Conservation (phyloP, 2,113 vertebrate genomes). For the Salvator merianae region DNA sequence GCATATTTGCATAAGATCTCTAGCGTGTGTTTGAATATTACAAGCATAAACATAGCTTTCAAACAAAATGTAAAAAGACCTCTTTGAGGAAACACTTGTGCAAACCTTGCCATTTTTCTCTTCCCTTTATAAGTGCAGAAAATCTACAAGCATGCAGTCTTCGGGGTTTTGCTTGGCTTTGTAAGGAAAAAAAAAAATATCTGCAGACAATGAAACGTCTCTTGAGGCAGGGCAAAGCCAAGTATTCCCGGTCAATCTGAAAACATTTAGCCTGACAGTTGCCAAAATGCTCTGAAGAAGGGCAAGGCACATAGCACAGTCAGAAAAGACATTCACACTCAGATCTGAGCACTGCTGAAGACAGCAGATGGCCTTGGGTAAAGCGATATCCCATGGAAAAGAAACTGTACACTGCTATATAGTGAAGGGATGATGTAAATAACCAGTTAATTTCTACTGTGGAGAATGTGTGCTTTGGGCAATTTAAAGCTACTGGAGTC, state of each 20-base stretch:
- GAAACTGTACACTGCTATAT: constrained; percentile 40
- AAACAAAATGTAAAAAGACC: not conserved
- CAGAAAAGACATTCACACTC: not conserved
- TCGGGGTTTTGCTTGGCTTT: constrained; percentile 27
- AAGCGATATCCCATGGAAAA: constrained; percentile 2
- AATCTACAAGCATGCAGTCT: constrained; percentile 19
- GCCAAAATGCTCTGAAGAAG: not conserved
- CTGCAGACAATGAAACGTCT: not conserved
- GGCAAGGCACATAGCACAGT: not conserved
- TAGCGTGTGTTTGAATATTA: not conserved
- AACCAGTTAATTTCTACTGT: constrained; percentile 51
- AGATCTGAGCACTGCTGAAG: not conserved
- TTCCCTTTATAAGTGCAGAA: not conserved
- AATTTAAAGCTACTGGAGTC: constrained; percentile 52
- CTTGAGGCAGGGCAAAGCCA: not conserved
- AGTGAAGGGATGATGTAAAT: constrained; percentile 47
- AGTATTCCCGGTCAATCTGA: not conserved
- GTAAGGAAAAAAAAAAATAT: constrained; percentile 8
- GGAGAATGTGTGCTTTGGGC: constrained; percentile 39
- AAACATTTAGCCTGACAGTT: not conserved
- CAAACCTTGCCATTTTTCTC: constrained; percentile 20
- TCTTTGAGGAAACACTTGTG: not conserved
- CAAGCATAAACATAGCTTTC: not conserved
- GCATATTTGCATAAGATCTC: not conserved
- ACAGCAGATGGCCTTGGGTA: constrained; percentile 22